Conservation (phyloP, 2,888 invertebrate genomes). For the Sminthurinus aureus region DNA sequence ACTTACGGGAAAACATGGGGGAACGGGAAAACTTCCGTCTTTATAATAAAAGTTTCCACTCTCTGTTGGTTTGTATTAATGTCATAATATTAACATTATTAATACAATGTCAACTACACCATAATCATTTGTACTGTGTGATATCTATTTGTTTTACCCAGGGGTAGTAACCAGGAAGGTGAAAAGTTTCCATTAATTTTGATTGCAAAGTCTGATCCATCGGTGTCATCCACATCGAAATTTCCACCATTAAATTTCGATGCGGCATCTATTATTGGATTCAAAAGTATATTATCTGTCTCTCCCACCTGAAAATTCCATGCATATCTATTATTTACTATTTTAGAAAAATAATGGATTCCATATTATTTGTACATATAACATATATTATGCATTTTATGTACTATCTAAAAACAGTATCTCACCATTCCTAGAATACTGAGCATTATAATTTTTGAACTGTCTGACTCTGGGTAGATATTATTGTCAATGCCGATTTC, state of each 20-base stretch:
- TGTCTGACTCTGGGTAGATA: background rate
- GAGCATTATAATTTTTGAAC: slow-evolving; percentile 21
- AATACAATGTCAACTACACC: too few relatives aligned
- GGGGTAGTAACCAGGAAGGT: slow-evolving; percentile 16
- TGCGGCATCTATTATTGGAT: slow-evolving; percentile 26
- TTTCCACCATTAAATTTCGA: slow-evolving; percentile 14
- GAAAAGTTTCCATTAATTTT: slow-evolving; percentile 14
- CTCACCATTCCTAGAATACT: slow-evolving; percentile 27
- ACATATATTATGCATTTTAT: too few relatives aligned
- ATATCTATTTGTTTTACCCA: too few relatives aligned
- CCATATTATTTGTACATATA: too few relatives aligned
- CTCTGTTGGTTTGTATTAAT: too few relatives aligned
- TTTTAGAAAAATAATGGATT: too few relatives aligned
- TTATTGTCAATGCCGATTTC: slow-evolving; percentile 24
- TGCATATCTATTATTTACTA: too few relatives aligned
- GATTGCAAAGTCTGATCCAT: background rate
- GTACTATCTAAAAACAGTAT: too few relatives aligned
- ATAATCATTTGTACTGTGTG: too few relatives aligned
- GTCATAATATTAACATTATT: too few relatives aligned
- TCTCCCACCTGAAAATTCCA: slow-evolving; percentile 20
- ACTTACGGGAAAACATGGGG: slow-evolving; percentile 19
- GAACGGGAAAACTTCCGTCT: slow-evolving; percentile 24
- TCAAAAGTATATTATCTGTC: slow-evolving; percentile 2
- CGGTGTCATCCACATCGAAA: slow-evolving; percentile 8
- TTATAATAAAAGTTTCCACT: slow-evolving; percentile 14